Percentiles rank a stretch among this genome's conserved stretches.
phyloP scores from a whole-genome alignment of 2,888 invertebrate genomes.

The Acrocera orbiculus region DNA sequence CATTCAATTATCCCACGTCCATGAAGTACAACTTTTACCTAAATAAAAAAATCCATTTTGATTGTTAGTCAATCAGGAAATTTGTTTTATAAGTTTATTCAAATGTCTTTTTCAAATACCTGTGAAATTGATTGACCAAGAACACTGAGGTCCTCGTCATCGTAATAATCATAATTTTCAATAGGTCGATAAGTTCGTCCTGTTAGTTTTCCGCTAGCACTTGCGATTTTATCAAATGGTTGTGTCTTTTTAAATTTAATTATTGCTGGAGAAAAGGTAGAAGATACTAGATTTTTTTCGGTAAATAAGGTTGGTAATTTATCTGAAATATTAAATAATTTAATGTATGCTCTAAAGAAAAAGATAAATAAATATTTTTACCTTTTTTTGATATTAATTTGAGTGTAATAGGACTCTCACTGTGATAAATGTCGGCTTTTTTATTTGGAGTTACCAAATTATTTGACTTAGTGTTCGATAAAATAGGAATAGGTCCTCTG shows the following conservation, averaged over 20 bases:
- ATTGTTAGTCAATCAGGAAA: no score
- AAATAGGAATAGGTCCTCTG: conserved; percentile 13
- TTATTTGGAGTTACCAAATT: no score
- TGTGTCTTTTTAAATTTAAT: conserved; percentile 13
- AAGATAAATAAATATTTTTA: no score
- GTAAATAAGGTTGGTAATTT: no score
- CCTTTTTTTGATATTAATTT: no score
- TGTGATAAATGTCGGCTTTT: no score
- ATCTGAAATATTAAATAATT: no score
- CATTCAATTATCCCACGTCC: conserved; percentile 64
- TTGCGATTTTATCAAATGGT: conserved; percentile 21
- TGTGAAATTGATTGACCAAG: conserved; percentile 35
- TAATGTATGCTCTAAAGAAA: no score
- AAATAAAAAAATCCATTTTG: not conserved
- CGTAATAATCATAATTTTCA: conserved; percentile 50
- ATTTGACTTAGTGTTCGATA: no score
- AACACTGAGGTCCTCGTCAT: conserved; percentile 42
- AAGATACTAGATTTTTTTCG: no score
- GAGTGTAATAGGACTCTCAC: no score
- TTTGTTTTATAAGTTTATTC: not conserved
- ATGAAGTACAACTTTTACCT: conserved; percentile 38
- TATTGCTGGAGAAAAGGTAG: not conserved
- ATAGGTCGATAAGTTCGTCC: conserved; percentile 24
- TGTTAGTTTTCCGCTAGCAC: conserved; percentile 12
- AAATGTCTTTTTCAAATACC: conserved; percentile 19